Conservation (phyloP, 2,797 vertebrate species). For the Phalloptychus januarius region DNA sequence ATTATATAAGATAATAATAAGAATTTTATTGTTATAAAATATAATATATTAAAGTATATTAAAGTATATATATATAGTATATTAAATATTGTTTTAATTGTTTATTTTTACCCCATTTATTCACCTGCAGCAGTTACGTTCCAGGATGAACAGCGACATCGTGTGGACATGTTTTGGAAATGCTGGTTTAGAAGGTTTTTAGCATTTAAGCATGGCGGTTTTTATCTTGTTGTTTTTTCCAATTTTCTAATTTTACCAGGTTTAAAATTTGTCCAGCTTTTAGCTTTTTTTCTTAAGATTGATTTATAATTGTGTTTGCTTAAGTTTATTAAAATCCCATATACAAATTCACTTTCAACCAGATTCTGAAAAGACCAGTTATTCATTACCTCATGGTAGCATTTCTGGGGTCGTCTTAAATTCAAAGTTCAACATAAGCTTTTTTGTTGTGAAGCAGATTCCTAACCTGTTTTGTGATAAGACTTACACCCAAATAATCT, state of each 20-base stretch:
- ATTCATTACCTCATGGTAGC: slow-evolving; percentile 2
- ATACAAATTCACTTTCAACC: rapidly evolving
- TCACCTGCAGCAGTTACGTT: background rate
- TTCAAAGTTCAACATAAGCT: slow-evolving; percentile 47
- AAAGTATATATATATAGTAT: too few relatives aligned
- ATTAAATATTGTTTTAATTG: too few relatives aligned
- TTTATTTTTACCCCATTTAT: background rate
- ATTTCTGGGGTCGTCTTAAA: background rate
- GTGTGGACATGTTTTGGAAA: background rate
- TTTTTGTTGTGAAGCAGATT: slow-evolving; percentile 31
- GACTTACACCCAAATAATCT: background rate
- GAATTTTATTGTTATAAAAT: too few relatives aligned
- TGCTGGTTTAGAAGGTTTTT: background rate
- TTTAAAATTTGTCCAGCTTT: background rate
- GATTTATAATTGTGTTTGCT: background rate
- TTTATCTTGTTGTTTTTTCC: background rate
- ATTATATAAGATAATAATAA: too few relatives aligned
- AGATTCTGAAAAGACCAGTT: slow-evolving; percentile 8
- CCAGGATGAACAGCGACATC: background rate
- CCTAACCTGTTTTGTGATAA: background rate
- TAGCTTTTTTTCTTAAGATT: background rate
- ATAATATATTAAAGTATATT: too few relatives aligned
- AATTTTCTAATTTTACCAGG: background rate
- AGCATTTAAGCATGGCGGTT: background rate
- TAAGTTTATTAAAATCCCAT: background rate